phyloP scores from a whole-genome alignment of 2,888 invertebrate genomes.

The Hipparchia sbordonii region DNA sequence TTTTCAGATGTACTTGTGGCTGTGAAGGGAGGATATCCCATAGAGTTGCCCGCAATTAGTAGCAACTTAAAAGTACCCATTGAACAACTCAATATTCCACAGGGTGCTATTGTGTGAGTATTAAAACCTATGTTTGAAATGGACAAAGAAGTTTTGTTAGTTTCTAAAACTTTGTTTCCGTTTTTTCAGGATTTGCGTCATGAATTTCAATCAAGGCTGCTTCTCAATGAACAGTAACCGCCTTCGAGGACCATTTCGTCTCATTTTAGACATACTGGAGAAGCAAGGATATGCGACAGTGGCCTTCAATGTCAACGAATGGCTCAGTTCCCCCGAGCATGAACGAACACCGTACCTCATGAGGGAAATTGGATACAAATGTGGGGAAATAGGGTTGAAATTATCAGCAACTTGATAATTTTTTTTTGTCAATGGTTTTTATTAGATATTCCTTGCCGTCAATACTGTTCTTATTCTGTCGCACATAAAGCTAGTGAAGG shows the following conservation, averaged over 20 bases:
- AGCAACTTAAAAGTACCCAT: constrained; percentile 51
- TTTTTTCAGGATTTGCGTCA: constrained; percentile 81
- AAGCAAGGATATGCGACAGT: constrained; percentile 81
- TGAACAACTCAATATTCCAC: constrained; percentile 66
- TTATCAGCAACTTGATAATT: constrained; percentile 56
- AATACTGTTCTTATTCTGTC: neutral
- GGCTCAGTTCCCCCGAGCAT: constrained; percentile 78
- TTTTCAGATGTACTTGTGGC: constrained; percentile 62
- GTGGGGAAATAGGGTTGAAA: constrained; percentile 72
- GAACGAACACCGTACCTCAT: constrained; percentile 86
- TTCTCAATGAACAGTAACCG: constrained; percentile 84
- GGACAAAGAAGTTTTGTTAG: no score
- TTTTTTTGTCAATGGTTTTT: constrained; percentile 16
- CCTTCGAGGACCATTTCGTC: constrained; percentile 76
- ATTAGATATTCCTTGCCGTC: neutral
- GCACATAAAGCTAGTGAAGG: no score
- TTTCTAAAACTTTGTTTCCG: neutral
- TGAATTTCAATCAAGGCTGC: constrained; percentile 77
- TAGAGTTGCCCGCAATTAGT: constrained; percentile 48
- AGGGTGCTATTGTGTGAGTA: constrained; percentile 61
- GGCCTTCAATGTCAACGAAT: constrained; percentile 77
- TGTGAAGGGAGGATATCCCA: constrained; percentile 59
- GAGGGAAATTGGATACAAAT: constrained; percentile 77
- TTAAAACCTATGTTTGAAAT: no score
- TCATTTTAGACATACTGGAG: constrained; percentile 82